Conservation (phyloP, 2,113 vertebrate genomes). For the Cyprinodon tularosa region DNA sequence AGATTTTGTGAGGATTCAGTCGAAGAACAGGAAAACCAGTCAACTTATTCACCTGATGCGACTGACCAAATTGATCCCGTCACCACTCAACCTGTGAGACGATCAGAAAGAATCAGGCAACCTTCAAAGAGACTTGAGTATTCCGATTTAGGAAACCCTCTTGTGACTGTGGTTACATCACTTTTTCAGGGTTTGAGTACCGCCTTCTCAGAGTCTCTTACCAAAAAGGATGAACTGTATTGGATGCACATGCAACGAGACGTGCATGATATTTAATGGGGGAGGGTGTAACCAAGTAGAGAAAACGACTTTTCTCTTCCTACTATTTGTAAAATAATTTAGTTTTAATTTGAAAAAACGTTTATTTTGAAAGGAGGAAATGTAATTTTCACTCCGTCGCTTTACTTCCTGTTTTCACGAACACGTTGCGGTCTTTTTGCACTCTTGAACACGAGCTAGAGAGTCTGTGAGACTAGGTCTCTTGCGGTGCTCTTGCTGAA, state of each 20-base stretch:
- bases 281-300: neutral
- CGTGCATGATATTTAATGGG: neutral
- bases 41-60: neutral
- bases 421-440: too few relatives aligned
- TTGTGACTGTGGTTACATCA: neutral
- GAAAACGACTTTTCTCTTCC: too few relatives aligned
- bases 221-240: neutral
- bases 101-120: constrained; percentile 5
- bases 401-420: too few relatives aligned
- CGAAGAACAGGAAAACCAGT: neutral
- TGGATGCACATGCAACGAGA: neutral
- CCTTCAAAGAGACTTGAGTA: neutral
- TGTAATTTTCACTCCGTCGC: too few relatives aligned
- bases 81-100: neutral
- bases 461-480: too few relatives aligned
- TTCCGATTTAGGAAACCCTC: constrained; percentile 9
- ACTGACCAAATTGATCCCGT: neutral
- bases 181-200: neutral
- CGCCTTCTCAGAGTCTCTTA: neutral
- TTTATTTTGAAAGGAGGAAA: too few relatives aligned
- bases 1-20: neutral
- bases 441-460: too few relatives aligned
- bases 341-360: too few relatives aligned
- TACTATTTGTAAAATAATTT: too few relatives aligned
- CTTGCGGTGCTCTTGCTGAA: too few relatives aligned